Conservation (phyloP, 2,888 invertebrate species). For the Caenorhabditis becei region DNA sequence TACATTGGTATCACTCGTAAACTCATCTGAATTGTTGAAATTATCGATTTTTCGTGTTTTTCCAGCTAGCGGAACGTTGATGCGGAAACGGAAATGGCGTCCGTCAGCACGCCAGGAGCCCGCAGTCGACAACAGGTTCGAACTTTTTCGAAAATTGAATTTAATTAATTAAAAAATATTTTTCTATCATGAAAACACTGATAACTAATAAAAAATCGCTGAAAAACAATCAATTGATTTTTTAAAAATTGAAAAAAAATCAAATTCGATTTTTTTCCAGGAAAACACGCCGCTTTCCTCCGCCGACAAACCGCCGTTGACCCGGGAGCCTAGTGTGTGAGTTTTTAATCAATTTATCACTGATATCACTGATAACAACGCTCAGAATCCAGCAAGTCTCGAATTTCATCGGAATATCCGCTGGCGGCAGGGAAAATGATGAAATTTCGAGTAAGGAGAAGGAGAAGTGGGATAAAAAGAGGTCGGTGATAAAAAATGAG, state of each 20-base stretch:
- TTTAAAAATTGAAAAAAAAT: background rate
- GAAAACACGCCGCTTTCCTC: constrained; percentile 28
- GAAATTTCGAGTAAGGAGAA: constrained; percentile 16
- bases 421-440: background rate
- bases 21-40: background rate
- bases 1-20: background rate
- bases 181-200: no score
- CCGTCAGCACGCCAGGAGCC: constrained; percentile 33
- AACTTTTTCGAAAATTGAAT: constrained; percentile 4
- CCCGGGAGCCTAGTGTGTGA: constrained; percentile 37
- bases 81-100: constrained; percentile 41
- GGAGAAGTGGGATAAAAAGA: constrained; percentile 39
- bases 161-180: no score
- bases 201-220: background rate
- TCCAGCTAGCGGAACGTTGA: background rate
- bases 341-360: background rate
- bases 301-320: constrained; percentile 35
- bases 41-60: constrained; percentile 9
- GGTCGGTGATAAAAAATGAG: constrained; percentile 10
- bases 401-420: constrained; percentile 39
- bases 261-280: constrained; percentile 21
- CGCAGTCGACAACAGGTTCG: constrained; percentile 21
- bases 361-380: background rate
- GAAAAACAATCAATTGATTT: background rate
- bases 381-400: constrained; percentile 49